phyloP scores from a whole-genome alignment of 2,797 vertebrate species.

The Microcaecilia unicolor region DNA sequence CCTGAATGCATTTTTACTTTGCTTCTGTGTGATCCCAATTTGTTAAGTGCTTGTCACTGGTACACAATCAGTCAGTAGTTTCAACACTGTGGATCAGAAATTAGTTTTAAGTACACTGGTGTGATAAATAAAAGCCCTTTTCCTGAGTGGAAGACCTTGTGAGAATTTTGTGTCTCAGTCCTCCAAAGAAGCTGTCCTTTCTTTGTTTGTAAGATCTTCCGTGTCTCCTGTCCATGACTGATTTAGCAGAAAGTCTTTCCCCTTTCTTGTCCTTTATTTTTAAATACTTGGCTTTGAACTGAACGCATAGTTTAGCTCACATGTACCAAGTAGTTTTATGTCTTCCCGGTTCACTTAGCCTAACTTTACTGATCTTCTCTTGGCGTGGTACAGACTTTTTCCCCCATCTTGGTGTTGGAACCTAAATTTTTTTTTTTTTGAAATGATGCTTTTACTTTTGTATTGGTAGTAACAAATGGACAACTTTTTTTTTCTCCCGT shows the following conservation, averaged over 20 bases:
- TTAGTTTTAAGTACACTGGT: slow-evolving; percentile 55
- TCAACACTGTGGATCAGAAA: slow-evolving; percentile 52
- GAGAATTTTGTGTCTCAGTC: slow-evolving; percentile 41
- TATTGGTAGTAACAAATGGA: slow-evolving; percentile 42
- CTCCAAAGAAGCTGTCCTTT: slow-evolving; percentile 46
- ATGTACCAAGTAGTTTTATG: slow-evolving; percentile 37
- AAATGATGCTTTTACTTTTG: slow-evolving; percentile 47
- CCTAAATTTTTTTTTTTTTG: slow-evolving; percentile 10
- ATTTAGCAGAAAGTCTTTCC: slow-evolving; percentile 41
- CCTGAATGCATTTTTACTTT: slow-evolving; percentile 99
- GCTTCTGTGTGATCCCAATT: slow-evolving; percentile 86
- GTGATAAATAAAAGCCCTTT: slow-evolving; percentile 39
- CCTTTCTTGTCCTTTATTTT: slow-evolving; percentile 54
- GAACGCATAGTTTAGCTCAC: slow-evolving; percentile 42
- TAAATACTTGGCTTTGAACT: slow-evolving; percentile 60
- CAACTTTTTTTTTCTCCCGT: slow-evolving; percentile 37
- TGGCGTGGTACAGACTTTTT: slow-evolving; percentile 56
- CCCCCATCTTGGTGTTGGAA: slow-evolving; percentile 51
- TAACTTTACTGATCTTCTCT: slow-evolving; percentile 56
- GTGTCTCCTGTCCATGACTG: slow-evolving; percentile 60
- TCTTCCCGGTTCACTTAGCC: slow-evolving; percentile 50
- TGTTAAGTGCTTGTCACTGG: slow-evolving; percentile 90
- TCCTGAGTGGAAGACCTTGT: slow-evolving; percentile 39
- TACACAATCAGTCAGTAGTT: slow-evolving; percentile 72
- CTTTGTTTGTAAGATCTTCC: slow-evolving; percentile 54